Conservation (phyloP, 2,797 vertebrate genomes). For the Mus caroli region DNA sequence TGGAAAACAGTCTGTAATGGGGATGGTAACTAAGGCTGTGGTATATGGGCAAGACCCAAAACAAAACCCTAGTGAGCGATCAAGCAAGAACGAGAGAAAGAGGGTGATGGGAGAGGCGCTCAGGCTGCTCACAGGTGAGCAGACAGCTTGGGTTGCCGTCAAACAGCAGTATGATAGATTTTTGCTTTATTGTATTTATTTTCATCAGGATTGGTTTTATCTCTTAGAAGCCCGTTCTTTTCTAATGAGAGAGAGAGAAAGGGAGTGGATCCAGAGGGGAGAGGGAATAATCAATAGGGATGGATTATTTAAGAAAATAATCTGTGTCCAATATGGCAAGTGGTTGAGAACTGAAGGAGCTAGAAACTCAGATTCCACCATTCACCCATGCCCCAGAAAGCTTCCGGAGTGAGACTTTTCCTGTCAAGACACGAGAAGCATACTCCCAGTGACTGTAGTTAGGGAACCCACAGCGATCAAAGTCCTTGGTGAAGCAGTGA, state of each 20-base stretch:
- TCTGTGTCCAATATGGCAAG: neutral
- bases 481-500: neutral
- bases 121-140: neutral
- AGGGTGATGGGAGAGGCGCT: neutral
- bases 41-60: neutral
- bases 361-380: neutral
- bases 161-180: neutral
- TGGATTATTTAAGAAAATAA: neutral
- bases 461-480: neutral
- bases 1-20: neutral
- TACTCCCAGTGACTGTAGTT: neutral
- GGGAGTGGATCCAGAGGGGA: neutral
- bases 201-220: neutral
- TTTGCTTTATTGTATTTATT: neutral
- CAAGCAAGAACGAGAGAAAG: neutral
- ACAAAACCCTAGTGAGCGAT: neutral
- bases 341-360: neutral
- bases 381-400: neutral
- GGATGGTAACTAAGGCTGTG: neutral
- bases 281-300: neutral
- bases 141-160: neutral
- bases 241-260: neutral
- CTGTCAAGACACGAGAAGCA: neutral
- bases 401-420: neutral
- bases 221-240: neutral